A percentile compares a stretch with the other conserved stretches of the same genome.
Conservation (phyloP, 2,797 vertebrate species). For the Lagorchestes hirsutus region DNA sequence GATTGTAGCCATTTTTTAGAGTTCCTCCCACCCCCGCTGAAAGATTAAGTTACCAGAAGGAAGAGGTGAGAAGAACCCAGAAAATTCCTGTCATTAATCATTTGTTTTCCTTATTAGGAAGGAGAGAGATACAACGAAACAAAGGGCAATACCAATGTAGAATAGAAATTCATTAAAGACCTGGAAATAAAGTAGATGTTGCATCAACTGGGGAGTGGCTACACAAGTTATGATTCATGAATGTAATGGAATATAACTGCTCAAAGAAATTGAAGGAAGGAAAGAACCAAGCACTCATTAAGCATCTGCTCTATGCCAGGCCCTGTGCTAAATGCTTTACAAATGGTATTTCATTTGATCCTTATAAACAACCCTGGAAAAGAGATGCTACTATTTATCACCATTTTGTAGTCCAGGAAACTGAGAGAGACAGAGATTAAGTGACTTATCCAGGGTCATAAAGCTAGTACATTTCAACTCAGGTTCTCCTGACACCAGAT, state of each 20-base stretch:
- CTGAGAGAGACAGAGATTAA: neutral
- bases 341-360: neutral
- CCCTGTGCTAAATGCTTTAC: neutral
- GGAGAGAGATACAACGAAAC: neutral
- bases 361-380: neutral
- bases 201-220: neutral
- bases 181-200: neutral
- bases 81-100: neutral
- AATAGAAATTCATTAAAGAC: neutral
- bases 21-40: no score
- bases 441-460: neutral
- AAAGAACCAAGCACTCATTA: neutral
- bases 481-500: neutral
- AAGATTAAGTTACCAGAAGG: no score
- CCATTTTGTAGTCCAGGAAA: neutral
- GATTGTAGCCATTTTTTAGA: no score
- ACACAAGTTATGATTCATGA: neutral
- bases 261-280: neutral
- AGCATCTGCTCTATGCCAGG: neutral
- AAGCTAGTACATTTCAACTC: neutral
- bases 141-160: neutral
- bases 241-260: neutral
- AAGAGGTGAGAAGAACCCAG: neutral
- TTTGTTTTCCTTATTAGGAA: neutral
- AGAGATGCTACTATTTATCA: neutral